A percentile compares a stretch with the other conserved stretches of the same genome.
Conservation (phyloP, 2,888 invertebrate genomes). For the Disparrhopalites patrizii region DNA sequence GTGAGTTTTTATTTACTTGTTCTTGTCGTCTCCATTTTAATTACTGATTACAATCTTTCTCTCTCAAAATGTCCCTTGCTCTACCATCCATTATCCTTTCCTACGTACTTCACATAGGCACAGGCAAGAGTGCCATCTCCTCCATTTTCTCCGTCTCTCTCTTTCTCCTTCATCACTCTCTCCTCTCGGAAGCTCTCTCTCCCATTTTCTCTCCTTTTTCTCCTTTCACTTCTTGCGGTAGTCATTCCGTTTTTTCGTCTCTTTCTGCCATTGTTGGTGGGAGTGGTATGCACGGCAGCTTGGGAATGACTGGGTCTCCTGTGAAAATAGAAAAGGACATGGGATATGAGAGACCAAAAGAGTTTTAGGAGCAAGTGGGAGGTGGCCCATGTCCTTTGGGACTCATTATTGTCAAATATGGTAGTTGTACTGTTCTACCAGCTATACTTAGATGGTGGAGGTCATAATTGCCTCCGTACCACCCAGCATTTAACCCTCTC, state of each 20-base stretch:
- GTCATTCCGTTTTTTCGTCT: background rate
- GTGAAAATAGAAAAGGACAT: background rate
- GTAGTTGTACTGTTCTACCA: too few relatives aligned
- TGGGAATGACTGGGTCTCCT: background rate
- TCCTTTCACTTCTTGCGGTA: background rate
- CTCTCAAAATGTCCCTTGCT: too few relatives aligned
- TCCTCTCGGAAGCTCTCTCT: background rate
- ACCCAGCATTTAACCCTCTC: conserved; percentile 5
- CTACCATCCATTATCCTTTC: too few relatives aligned
- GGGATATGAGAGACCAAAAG: background rate
- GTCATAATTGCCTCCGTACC: background rate
- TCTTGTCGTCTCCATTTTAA: conserved; percentile 5
- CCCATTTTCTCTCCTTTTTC: background rate
- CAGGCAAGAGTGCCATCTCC: too few relatives aligned
- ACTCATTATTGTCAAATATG: conserved; percentile 11
- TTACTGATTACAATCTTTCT: conserved; percentile 22
- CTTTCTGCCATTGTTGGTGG: background rate
- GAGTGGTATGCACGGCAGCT: background rate
- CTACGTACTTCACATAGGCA: too few relatives aligned
- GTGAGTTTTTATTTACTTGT: conserved; percentile 63
- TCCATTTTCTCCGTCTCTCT: background rate
- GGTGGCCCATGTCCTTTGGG: background rate
- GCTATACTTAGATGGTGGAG: conserved; percentile 17
- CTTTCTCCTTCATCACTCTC: background rate
- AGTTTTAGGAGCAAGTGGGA: background rate